Percentiles rank a stretch among this genome's conserved stretches.
Conservation (phyloP, 1,140 invertebrate genomes). For the Mycetomoellerius zeteki region DNA sequence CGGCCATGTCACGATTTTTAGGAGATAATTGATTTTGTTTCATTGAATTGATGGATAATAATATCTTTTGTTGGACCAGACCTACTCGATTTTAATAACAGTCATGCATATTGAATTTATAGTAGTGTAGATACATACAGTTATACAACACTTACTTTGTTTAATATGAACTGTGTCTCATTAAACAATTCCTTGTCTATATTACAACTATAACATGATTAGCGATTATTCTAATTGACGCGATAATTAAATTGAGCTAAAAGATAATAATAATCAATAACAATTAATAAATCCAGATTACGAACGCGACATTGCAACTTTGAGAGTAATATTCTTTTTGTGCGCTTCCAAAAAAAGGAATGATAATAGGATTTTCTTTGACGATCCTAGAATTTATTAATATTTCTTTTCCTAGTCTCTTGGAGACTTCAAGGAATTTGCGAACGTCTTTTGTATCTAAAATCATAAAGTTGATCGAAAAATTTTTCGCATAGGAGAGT, state of each 20-base stretch:
- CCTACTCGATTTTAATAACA: slow-evolving; percentile 3
- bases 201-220: neutral
- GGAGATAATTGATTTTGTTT: slow-evolving; percentile 46
- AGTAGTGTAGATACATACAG: neutral
- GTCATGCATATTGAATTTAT: neutral
- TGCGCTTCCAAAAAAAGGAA: neutral
- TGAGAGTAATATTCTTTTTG: slow-evolving; percentile 13
- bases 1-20: slow-evolving; percentile 33
- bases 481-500: neutral
- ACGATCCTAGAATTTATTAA: neutral
- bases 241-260: slow-evolving; percentile 7
- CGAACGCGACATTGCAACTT: neutral
- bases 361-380: slow-evolving; percentile 44
- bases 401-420: slow-evolving; percentile 9
- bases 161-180: slow-evolving; percentile 1
- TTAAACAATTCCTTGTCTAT: neutral
- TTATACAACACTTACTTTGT: neutral
- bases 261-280: neutral
- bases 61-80: slow-evolving; percentile 13
- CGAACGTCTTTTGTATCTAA: neutral
- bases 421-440: slow-evolving; percentile 9
- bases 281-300: slow-evolving; percentile 21
- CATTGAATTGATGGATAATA: neutral
- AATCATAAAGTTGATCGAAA: neutral
- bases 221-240: neutral